Base-by-base conservation (phyloP, 2,797 vertebrate species). In the Sparidentex hasta region DNA sequence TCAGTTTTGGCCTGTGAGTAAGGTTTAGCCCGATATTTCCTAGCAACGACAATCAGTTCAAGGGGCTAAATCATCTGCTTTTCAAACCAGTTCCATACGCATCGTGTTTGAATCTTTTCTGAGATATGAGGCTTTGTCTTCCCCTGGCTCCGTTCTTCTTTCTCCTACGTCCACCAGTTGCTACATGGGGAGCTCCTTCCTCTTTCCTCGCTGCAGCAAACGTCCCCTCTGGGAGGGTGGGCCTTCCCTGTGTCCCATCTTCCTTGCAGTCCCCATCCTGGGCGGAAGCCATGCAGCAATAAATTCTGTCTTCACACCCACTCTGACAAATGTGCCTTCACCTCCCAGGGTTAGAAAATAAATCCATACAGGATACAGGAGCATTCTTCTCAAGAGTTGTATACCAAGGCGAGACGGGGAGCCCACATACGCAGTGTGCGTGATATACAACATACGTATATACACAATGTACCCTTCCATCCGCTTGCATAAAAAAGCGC, bases 241-340 rank as follows among this genome's bases (percentile, higher is more conserved):
- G 94, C 94, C 94, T 94, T 95, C 92, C 95, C 82, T 79, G 90
- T 83, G 92, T 92, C 84, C 92, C 93, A 90, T 92, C 90, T 90
- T 85, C 84, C 82, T 83, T 33, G 18, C 84, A 86, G 93, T 89
- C 89, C 80, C 87, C 90, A 92, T 96, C 95, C 96, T 91, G 94
- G 94, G 92, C 94, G 95, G 96, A 97, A 96, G 95, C 93, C 94
- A 89, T 81, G 64, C 84, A 88, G 94, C 94, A 92, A 93, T 96
- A 95, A 94, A 96, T 96, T 95, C 93, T 92, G 83, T 92, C 93
- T 96, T 96, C 95, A 96, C 96, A 91, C 95, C 95, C 95, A 88
- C 91, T 93, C 90, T 93, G 95, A 96, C 95, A 96, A 96, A 91
- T 92, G 87, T 81, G 88, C 84, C 93, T 92, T 92, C 91, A 94